phyloP scores from a whole-genome alignment of 2,113 vertebrate species.

The Leucoraja erinaceus region DNA sequence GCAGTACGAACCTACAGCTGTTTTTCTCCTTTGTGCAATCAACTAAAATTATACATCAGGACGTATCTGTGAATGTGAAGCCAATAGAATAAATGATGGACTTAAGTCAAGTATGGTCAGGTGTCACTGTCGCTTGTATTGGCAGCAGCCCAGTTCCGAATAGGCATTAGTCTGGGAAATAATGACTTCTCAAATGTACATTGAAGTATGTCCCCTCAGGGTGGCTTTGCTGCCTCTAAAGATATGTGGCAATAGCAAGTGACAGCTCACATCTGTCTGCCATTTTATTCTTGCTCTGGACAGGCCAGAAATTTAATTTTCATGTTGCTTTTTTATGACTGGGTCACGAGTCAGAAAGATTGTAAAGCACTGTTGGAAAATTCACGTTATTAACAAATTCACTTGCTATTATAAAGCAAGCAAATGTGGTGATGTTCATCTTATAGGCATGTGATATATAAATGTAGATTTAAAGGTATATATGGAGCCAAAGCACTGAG shows the following conservation, averaged over 20 bases:
- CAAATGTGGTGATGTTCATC: not conserved
- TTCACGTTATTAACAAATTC: too few species aligned
- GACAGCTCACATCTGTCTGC: not conserved
- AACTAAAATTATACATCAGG: not conserved
- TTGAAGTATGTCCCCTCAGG: not conserved
- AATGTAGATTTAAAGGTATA: not conserved
- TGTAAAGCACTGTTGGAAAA: not conserved
- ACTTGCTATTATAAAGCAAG: not conserved
- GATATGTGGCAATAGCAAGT: not conserved
- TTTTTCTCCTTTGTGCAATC: constrained; percentile 30
- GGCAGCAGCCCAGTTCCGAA: not conserved
- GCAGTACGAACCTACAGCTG: constrained; percentile 23
- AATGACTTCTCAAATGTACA: not conserved
- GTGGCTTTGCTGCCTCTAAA: not conserved
- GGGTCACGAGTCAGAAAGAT: not conserved
- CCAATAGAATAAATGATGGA: not conserved
- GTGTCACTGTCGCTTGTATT: not conserved
- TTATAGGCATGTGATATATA: not conserved
- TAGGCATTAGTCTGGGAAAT: not conserved
- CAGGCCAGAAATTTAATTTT: not conserved
- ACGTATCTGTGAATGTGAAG: constrained; percentile 10
- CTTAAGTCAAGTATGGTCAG: not conserved
- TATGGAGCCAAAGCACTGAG: too few species aligned
- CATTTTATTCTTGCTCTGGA: not conserved
- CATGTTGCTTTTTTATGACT: not conserved